Evolutionary conservation across 2,888 invertebrate genomes (phyloP).

Genomic region (Noctua comes): DNA sequence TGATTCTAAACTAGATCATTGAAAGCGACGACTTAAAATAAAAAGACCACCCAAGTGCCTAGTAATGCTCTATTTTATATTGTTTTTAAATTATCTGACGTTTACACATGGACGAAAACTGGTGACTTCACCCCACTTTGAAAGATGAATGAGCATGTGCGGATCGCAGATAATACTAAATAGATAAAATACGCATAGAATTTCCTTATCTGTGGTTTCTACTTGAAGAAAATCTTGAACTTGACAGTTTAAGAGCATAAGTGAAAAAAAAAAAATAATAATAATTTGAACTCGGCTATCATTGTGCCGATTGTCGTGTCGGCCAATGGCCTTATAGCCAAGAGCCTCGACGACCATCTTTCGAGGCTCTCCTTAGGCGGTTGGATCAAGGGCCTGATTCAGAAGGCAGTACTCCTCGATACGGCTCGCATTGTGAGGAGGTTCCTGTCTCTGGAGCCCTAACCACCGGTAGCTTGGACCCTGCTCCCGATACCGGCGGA

Average conservation of each 20-base stretch:
- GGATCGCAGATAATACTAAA: constrained; percentile 34
- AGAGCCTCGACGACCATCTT: too few relatives aligned
- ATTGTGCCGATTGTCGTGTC: too few relatives aligned
- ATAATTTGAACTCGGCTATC: too few relatives aligned
- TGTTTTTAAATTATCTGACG: not conserved
- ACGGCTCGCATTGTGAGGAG: too few relatives aligned
- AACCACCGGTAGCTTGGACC: too few relatives aligned
- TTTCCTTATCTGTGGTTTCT: constrained; percentile 7
- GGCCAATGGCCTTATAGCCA: too few relatives aligned
- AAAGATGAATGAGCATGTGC: constrained; percentile 52
- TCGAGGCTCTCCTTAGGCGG: too few relatives aligned
- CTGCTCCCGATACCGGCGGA: too few relatives aligned
- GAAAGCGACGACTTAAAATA: not conserved
- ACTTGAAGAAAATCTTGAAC: not conserved
- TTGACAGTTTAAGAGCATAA: not conserved
- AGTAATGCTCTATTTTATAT: not conserved
- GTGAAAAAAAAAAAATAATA: too few relatives aligned
- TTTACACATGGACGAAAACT: constrained; percentile 18
- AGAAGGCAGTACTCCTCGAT: too few relatives aligned
- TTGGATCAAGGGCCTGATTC: too few relatives aligned
- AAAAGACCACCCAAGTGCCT: not conserved
- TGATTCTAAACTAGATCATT: not conserved
- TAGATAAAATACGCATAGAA: constrained; percentile 29
- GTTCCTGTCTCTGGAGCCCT: too few relatives aligned
- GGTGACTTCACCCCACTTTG: constrained; percentile 33